These are phyloP conservation scores for Rhabdornis inornatus DNA, from an alignment of 2,113 vertebrate species.

Conservation along the genomic window DNA sequence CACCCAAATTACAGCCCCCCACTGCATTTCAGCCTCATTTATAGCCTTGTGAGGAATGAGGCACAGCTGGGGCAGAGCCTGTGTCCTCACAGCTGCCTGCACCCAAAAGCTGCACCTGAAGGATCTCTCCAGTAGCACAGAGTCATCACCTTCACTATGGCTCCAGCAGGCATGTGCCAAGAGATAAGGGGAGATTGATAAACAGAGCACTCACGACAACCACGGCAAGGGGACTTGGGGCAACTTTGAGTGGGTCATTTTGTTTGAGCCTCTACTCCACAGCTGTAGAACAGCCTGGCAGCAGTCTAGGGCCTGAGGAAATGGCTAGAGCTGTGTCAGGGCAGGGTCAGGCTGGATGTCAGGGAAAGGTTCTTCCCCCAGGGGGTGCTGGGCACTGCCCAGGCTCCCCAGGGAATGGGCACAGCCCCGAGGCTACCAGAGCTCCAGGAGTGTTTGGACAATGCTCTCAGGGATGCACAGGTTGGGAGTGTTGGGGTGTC, in stretches of 20 bases:
- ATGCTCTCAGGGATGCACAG: rapidly evolving
- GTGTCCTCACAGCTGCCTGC: neutral
- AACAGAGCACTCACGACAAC: rapidly evolving
- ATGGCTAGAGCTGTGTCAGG: rapidly evolving
- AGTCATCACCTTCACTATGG: rapidly evolving
- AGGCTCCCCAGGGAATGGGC: neutral
- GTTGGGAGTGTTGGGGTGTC: neutral
- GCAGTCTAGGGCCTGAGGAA: neutral
- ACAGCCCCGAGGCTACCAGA: rapidly evolving
- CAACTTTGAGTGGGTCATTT: neutral
- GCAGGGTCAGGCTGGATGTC: rapidly evolving
- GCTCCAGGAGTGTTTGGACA: rapidly evolving
- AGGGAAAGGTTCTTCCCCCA: neutral
- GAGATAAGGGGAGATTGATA: neutral
- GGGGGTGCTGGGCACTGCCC: neutral
- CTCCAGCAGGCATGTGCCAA: neutral
- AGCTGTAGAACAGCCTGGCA: neutral
- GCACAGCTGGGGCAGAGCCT: neutral
- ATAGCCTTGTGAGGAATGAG: neutral
- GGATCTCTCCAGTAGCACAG: neutral
- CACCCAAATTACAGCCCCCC: rapidly evolving
- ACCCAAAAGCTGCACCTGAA: neutral
- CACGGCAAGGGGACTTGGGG: rapidly evolving
- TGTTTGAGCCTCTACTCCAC: neutral
- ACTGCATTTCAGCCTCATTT: rapidly evolving